Conservation (phyloP, 1,140 invertebrate genomes). For the Meloidogyne hapla region DNA sequence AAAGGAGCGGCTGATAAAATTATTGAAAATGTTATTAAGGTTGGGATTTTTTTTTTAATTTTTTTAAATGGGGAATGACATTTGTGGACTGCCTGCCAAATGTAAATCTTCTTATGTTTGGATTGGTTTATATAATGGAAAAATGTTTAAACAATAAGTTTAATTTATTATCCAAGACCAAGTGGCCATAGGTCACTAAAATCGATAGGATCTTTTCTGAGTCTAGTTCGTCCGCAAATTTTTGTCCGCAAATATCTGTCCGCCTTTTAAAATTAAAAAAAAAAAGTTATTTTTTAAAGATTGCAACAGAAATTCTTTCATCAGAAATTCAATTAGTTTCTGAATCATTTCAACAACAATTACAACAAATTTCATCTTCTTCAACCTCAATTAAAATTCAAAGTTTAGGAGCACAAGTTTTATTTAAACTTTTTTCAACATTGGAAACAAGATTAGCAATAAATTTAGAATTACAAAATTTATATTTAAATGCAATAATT, state of each 20-base stretch:
- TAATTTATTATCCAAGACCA: too few species aligned
- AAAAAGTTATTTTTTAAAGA: not conserved
- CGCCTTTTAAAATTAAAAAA: too few species aligned
- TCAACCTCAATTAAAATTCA: not conserved
- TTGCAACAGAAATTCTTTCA: not conserved
- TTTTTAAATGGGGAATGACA: too few species aligned
- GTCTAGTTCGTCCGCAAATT: too few species aligned
- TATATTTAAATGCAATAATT: constrained; percentile 25
- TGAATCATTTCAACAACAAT: constrained; percentile 1
- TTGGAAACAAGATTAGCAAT: constrained; percentile 24
- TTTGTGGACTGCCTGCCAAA: too few species aligned
- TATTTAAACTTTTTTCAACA: constrained; percentile 17
- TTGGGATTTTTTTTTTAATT: not conserved
- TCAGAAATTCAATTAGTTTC: not conserved
- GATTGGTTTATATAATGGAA: too few species aligned
- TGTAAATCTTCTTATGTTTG: too few species aligned
- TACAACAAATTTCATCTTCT: not conserved
- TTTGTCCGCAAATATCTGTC: too few species aligned
- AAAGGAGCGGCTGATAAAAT: constrained; percentile 37
- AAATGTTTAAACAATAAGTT: too few species aligned
- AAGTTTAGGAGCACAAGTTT: constrained; percentile 24
- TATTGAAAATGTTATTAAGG: constrained; percentile 30
- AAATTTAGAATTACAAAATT: constrained; percentile 27
- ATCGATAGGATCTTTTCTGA: too few species aligned
- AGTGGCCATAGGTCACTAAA: too few species aligned